Evolutionary conservation across 2,113 vertebrate genomes (phyloP).

Genomic region (Polypterus bichir): DNA sequence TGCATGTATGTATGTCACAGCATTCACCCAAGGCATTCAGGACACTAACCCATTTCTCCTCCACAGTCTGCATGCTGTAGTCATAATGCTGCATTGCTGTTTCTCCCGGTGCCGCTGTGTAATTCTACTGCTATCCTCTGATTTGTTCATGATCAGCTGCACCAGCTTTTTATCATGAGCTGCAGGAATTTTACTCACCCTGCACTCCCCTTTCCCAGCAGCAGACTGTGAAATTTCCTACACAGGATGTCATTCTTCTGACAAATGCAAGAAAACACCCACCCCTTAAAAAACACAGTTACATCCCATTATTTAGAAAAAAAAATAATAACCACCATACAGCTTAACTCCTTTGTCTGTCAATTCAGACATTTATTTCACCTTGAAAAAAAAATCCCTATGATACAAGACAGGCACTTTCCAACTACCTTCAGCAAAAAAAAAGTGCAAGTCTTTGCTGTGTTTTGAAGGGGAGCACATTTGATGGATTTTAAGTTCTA

Average conservation of each 20-base stretch:
- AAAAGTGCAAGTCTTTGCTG: neutral
- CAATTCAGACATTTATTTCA: constrained; percentile 18
- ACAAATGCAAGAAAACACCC: constrained; percentile 18
- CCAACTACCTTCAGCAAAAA: constrained; percentile 25
- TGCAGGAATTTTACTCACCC: constrained; percentile 52
- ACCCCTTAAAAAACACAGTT: constrained; percentile 1
- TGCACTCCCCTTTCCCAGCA: constrained; percentile 28
- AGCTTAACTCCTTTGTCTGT: constrained; percentile 19
- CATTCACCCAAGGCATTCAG: constrained; percentile 38
- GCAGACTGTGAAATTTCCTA: constrained; percentile 47
- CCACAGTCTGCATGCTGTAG: constrained; percentile 33
- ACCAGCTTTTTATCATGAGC: constrained; percentile 42
- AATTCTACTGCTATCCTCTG: constrained; percentile 38
- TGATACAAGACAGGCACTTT: constrained; percentile 30
- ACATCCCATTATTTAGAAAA: constrained; percentile 1
- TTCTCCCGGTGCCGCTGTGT: constrained; percentile 39
- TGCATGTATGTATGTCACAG: constrained; percentile 38
- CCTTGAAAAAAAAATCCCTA: constrained; percentile 24
- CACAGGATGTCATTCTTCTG: constrained; percentile 48
- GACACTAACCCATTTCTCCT: constrained; percentile 53
- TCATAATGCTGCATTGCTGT: constrained; percentile 62
- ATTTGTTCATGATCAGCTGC: constrained; percentile 50
- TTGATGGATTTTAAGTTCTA: neutral
- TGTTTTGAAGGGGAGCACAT: too few relatives aligned
- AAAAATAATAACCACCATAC: neutral